Conservation (phyloP, 2,113 vertebrate genomes). For the Macaca nemestrina region DNA sequence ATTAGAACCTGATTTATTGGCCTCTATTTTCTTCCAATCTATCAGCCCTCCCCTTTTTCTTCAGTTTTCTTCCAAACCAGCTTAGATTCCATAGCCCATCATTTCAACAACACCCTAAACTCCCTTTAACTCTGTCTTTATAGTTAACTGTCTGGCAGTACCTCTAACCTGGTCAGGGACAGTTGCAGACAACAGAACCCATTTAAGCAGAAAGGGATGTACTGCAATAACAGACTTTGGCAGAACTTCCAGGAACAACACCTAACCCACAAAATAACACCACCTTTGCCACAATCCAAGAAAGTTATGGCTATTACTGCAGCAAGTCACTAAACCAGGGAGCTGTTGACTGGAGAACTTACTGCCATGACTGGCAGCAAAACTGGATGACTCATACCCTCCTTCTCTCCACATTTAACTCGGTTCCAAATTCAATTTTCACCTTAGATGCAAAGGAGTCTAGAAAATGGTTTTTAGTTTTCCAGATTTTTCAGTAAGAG, state of each 20-base stretch:
- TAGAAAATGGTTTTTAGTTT: not conserved
- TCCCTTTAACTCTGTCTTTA: not conserved
- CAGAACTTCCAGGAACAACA: not conserved
- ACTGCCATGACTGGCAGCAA: not conserved
- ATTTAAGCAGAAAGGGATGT: not conserved
- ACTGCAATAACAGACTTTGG: not conserved
- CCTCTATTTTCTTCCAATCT: constrained; percentile 9
- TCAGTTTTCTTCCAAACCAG: not conserved
- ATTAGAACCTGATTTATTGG: not conserved
- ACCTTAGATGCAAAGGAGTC: not conserved
- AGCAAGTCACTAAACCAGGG: not conserved
- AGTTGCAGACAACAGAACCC: not conserved
- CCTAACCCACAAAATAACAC: not conserved
- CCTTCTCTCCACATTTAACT: not conserved
- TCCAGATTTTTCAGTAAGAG: not conserved
- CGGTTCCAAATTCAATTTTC: not conserved
- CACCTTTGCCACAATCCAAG: not conserved
- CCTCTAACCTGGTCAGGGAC: not conserved
- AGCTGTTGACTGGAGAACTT: not conserved
- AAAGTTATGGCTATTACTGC: not conserved
- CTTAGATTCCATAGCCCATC: not conserved
- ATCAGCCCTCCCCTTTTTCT: not conserved
- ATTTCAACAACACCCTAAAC: not conserved
- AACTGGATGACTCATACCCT: not conserved
- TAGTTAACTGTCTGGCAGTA: not conserved